These are phyloP conservation scores for Gopherus evgoodei DNA, from an alignment of 2,113 vertebrate genomes.

Conservation along the genomic window DNA sequence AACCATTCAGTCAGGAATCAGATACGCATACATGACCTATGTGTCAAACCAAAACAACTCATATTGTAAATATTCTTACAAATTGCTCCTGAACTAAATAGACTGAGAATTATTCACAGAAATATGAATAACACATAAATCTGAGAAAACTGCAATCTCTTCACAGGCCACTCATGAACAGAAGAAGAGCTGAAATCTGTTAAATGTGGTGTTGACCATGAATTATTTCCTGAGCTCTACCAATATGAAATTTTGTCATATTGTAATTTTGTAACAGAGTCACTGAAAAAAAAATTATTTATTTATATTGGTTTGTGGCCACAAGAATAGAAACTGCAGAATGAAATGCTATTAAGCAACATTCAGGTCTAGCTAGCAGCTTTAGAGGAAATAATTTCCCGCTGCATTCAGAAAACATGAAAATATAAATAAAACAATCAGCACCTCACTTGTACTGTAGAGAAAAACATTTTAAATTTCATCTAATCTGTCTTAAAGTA, in stretches of 20 bases:
- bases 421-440: conserved; percentile 54
- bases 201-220: background rate
- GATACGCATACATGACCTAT: background rate
- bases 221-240: background rate
- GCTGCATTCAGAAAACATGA: conserved; percentile 43
- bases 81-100: background rate
- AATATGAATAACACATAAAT: background rate
- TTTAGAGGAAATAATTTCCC: conserved; percentile 51
- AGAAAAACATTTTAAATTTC: conserved; percentile 54
- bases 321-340: background rate
- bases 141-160: background rate
- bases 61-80: background rate
- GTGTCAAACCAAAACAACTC: background rate
- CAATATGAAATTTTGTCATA: background rate
- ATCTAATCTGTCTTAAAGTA: conserved; percentile 43
- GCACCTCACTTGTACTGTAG: conserved; percentile 26
- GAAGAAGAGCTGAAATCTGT: background rate
- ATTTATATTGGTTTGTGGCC: background rate
- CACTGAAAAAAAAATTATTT: background rate
- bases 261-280: background rate
- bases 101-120: background rate
- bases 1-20: background rate
- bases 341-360: conserved; percentile 4
- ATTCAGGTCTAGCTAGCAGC: background rate
- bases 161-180: background rate